Percentiles rank a stretch among this genome's conserved stretches.
These are phyloP conservation scores for Alaudala cheleensis DNA, from an alignment of 2,113 vertebrate genomes.

Conservation along the genomic window DNA sequence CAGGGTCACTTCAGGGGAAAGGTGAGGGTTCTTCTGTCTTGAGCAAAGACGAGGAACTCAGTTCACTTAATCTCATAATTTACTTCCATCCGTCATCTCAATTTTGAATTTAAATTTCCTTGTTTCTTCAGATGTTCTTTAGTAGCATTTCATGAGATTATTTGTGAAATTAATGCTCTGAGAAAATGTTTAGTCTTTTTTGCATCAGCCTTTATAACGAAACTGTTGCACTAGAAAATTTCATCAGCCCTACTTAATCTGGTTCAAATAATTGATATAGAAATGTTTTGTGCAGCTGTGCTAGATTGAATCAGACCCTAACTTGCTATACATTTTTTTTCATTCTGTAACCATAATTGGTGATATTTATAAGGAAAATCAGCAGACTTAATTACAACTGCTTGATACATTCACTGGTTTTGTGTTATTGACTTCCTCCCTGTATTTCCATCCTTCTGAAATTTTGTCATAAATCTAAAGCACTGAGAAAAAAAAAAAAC, in stretches of 20 bases:
- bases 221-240: background rate
- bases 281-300: background rate
- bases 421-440: background rate
- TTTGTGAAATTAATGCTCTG: background rate
- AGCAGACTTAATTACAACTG: background rate
- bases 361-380: background rate
- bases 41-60: background rate
- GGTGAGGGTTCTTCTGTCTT: background rate
- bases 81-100: background rate
- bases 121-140: background rate
- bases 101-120: background rate
- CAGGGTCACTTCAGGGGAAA: background rate
- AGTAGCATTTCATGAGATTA: background rate
- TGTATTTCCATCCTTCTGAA: background rate
- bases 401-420: background rate
- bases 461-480: background rate
- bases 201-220: background rate
- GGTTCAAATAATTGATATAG: background rate
- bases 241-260: background rate
- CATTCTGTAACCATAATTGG: background rate
- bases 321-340: background rate
- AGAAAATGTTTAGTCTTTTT: background rate
- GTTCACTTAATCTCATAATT: fast-evolving
- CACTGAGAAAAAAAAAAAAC: background rate
- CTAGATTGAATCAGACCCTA: background rate